These are phyloP conservation scores for Hipposideros armiger DNA, from an alignment of 2,113 vertebrate genomes.

Conservation along the genomic window DNA sequence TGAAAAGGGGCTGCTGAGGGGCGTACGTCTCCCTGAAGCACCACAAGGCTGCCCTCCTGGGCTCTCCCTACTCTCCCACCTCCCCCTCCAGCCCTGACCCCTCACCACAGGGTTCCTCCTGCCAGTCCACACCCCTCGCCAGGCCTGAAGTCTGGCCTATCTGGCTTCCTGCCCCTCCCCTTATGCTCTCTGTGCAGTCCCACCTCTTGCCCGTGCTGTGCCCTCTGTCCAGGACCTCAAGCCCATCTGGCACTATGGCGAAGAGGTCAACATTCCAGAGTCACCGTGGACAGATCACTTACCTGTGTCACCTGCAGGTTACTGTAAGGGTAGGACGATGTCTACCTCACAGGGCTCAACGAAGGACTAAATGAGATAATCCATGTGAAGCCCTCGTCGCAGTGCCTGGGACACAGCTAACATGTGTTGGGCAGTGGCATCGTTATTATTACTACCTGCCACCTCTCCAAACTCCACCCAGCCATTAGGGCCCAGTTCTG, in stretches of 20 bases:
- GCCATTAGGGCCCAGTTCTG: neutral
- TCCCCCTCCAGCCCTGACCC: neutral
- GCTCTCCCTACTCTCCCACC: rapidly evolving
- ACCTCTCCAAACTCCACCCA: neutral
- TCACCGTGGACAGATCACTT: rapidly evolving
- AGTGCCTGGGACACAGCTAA: neutral
- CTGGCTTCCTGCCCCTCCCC: neutral
- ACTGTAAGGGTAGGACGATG: neutral
- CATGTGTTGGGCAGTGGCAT: rapidly evolving
- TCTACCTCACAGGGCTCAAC: neutral
- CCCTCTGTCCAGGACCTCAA: neutral
- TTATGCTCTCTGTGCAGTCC: neutral
- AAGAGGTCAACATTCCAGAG: neutral
- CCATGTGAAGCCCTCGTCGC: rapidly evolving
- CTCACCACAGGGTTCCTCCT: too few relatives aligned
- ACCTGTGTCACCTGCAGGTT: neutral
- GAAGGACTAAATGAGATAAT: neutral
- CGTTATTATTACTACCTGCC: too few relatives aligned
- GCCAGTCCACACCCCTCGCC: neutral
- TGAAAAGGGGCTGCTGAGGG: constrained; percentile 41
- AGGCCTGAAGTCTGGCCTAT: neutral
- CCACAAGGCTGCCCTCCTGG: neutral
- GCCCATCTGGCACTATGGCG: rapidly evolving
- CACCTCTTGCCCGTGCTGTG: neutral
- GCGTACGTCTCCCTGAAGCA: constrained; percentile 3